These are phyloP conservation scores for Anhinga anhinga DNA, from an alignment of 2,113 vertebrate genomes.

Conservation along the genomic window DNA sequence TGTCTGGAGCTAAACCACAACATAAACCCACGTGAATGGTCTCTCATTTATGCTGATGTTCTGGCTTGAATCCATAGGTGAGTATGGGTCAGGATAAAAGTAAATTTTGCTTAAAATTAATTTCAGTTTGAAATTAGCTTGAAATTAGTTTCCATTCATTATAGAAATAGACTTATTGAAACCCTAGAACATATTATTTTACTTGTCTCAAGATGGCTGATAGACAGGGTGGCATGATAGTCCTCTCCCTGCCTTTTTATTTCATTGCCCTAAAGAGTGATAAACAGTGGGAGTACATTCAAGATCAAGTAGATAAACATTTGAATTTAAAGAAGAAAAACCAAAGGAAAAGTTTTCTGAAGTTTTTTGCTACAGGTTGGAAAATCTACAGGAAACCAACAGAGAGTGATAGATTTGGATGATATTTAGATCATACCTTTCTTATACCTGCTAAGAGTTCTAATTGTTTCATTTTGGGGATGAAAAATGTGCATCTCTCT, in stretches of 20 bases:
- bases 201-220: neutral
- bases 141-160: neutral
- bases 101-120: neutral
- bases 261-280: neutral
- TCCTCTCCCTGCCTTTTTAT: neutral
- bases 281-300: neutral
- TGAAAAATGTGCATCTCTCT: neutral
- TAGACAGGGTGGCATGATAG: neutral
- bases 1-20: no score
- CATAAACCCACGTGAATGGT: neutral
- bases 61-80: neutral
- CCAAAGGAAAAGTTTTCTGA: neutral
- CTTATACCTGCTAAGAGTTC: neutral
- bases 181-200: neutral
- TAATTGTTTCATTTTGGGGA: conserved; percentile 14
- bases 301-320: neutral
- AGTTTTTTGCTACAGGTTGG: neutral
- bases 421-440: neutral
- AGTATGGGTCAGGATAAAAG: neutral
- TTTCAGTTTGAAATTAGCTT: neutral
- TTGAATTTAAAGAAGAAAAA: neutral
- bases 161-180: neutral
- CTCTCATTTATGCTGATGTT: neutral
- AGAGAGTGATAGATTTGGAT: neutral
- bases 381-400: conserved; percentile 10